Evolutionary conservation across 2,888 invertebrate genomes (phyloP).

Genomic region (Uropetala carovei): DNA sequence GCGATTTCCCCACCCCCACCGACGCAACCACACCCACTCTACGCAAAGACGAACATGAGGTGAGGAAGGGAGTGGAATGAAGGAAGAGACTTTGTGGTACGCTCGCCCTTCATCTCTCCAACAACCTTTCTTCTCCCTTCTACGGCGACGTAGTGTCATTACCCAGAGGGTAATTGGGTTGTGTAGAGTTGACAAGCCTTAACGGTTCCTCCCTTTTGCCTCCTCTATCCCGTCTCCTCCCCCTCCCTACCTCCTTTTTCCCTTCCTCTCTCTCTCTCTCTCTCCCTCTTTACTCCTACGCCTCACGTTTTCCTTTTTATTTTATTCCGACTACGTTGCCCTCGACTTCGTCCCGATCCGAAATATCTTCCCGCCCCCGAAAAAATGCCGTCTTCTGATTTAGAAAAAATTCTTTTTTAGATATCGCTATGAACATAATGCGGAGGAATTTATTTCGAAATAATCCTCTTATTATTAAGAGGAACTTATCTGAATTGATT

Average conservation of each 20-base stretch:
- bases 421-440: too few relatives aligned
- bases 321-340: too few relatives aligned
- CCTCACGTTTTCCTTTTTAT: too few relatives aligned
- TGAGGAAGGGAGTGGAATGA: background rate
- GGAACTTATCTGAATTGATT: too few relatives aligned
- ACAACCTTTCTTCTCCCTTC: background rate
- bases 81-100: background rate
- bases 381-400: too few relatives aligned
- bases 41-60: background rate
- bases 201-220: background rate
- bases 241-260: background rate
- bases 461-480: too few relatives aligned
- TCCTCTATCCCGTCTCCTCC: background rate
- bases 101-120: background rate
- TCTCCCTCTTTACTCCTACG: too few relatives aligned
- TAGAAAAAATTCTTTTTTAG: too few relatives aligned
- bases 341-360: too few relatives aligned
- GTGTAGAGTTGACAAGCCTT: slow-evolving; percentile 26
- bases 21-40: background rate
- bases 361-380: too few relatives aligned
- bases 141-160: slow-evolving; percentile 14
- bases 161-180: slow-evolving; percentile 37
- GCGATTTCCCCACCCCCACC: background rate
- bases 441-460: too few relatives aligned
- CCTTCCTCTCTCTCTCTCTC: too few relatives aligned